Conservation (phyloP, 2,113 vertebrate genomes). For the Xyliphius kryptos region DNA sequence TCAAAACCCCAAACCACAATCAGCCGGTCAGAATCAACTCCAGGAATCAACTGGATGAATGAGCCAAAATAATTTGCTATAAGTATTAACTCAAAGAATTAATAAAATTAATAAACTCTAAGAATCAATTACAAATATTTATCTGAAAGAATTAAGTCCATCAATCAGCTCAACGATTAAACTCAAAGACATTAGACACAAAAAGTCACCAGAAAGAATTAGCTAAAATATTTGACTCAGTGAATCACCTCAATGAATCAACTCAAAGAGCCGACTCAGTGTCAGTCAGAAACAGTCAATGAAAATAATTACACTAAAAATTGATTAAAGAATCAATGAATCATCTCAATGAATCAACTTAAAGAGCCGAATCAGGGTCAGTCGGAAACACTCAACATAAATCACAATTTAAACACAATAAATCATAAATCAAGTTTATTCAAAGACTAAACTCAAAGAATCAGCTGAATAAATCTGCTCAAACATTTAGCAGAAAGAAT, state of each 20-base stretch:
- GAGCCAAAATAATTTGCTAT: too few species aligned
- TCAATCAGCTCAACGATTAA: neutral
- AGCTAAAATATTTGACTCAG: neutral
- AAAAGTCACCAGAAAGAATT: neutral
- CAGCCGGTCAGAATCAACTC: neutral
- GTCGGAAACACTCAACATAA: neutral
- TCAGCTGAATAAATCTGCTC: neutral
- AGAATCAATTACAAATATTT: too few species aligned
- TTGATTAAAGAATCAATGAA: neutral
- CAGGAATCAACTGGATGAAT: neutral
- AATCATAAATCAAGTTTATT: too few species aligned
- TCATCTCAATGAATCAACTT: neutral
- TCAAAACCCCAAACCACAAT: too few species aligned
- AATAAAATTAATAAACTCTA: too few species aligned
- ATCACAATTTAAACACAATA: neutral
- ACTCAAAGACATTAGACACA: too few species aligned
- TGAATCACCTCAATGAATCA: neutral
- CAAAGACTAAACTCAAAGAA: neutral
- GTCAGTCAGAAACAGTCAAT: neutral
- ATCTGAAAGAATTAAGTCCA: too few species aligned
- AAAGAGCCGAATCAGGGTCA: neutral
- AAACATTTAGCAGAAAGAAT: neutral
- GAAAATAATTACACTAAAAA: neutral
- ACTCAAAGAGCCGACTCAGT: too few species aligned
- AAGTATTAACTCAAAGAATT: too few species aligned